phyloP scores from a whole-genome alignment of 92 coral and sea anemone species.

The Isaurus tuberculatus region DNA sequence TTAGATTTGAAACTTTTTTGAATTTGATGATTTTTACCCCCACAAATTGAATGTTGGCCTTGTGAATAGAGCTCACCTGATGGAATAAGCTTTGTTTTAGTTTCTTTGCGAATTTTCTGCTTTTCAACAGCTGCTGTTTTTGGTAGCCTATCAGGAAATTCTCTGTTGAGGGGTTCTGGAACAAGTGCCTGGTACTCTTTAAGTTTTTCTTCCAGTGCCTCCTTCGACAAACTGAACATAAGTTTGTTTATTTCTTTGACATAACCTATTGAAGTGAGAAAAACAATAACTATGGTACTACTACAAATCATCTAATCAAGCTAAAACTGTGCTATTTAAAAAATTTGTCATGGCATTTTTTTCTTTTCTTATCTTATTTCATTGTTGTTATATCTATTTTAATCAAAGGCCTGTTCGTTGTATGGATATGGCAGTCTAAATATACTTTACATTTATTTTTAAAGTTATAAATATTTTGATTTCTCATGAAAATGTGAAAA shows the following conservation, averaged over 20 bases:
- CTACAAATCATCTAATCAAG: not conserved
- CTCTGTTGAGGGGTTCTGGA: constrained; percentile 32
- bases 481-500: not conserved
- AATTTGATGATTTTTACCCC: not conserved
- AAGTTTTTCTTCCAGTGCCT: constrained; percentile 4
- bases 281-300: not conserved
- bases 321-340: not conserved
- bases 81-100: constrained; percentile 6
- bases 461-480: too few relatives aligned
- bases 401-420: not conserved
- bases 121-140: constrained; percentile 13
- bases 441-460: too few relatives aligned
- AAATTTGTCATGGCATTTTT: not conserved
- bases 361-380: not conserved
- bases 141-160: constrained; percentile 26
- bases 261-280: constrained; percentile 15
- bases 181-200: constrained; percentile 2
- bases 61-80: constrained; percentile 12
- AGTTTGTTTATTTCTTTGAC: constrained; percentile 32
- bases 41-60: not conserved
- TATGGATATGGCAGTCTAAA: not conserved
- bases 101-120: constrained; percentile 1
- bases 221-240: constrained; percentile 20
- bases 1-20: not conserved
- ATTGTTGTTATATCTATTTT: not conserved